A percentile compares a stretch with the other conserved stretches of the same genome.
These are phyloP conservation scores for Poecile atricapillus DNA, from an alignment of 2,113 vertebrate species.

Conservation along the genomic window DNA sequence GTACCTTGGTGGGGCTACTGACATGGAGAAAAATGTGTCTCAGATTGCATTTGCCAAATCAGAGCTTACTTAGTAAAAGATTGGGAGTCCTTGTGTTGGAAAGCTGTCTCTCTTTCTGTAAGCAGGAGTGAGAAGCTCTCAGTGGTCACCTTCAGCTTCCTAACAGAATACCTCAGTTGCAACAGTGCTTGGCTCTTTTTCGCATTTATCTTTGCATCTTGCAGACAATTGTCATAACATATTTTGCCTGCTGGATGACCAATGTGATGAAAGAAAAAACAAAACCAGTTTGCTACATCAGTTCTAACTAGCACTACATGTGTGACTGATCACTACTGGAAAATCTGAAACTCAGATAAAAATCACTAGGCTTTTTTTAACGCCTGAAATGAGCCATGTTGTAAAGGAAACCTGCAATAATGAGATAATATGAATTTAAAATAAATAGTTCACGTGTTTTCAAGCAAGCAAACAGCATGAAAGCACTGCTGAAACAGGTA, in stretches of 20 bases:
- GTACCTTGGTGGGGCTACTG: not conserved
- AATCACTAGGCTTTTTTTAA: constrained; percentile 69
- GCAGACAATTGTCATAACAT: constrained; percentile 5
- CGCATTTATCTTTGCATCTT: constrained; percentile 46
- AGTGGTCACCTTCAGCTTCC: not conserved
- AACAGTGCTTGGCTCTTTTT: not conserved
- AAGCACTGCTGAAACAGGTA: constrained; percentile 48
- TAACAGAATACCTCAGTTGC: not conserved
- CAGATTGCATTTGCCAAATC: not conserved
- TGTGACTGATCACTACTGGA: constrained; percentile 64
- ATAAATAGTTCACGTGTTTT: constrained; percentile 77
- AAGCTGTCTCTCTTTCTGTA: not conserved
- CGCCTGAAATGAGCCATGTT: constrained; percentile 67
- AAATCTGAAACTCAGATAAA: constrained; percentile 74
- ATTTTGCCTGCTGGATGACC: constrained; percentile 40
- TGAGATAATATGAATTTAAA: constrained; percentile 78
- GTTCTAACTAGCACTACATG: constrained; percentile 42
- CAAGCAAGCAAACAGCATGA: constrained; percentile 53
- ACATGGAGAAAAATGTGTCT: not conserved
- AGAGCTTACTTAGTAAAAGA: not conserved
- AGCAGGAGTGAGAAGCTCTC: not conserved
- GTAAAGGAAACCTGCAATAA: constrained; percentile 79
- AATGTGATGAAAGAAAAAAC: constrained; percentile 62
- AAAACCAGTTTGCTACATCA: constrained; percentile 44
- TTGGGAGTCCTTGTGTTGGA: not conserved